These are phyloP conservation scores for Ormyrus rosae DNA, from an alignment of 2,888 invertebrate species.

Conservation along the genomic window DNA sequence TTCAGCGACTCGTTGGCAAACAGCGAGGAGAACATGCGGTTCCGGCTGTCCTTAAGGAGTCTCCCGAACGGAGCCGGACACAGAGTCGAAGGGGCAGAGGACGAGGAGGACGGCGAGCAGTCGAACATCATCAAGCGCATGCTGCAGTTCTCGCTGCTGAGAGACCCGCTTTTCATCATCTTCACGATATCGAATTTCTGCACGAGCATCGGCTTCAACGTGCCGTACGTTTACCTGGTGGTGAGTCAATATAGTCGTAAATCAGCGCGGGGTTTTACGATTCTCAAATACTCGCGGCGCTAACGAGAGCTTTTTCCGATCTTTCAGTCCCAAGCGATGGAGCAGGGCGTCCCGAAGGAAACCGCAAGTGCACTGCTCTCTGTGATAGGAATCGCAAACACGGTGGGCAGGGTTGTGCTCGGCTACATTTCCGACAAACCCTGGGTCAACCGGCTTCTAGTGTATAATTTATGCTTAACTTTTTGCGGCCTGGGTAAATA, in stretches of 20 bases:
- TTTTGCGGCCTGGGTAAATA: conserved; percentile 90
- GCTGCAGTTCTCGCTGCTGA: conserved; percentile 90
- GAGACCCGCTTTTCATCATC: conserved; percentile 90
- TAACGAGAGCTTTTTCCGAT: not conserved
- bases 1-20: conserved; percentile 62
- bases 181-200: conserved; percentile 96
- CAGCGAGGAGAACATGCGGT: conserved; percentile 60
- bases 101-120: conserved; percentile 50
- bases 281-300: no score
- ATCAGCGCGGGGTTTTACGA: no score
- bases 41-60: conserved; percentile 62
- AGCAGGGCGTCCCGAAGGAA: conserved; percentile 70
- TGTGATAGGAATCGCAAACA: conserved; percentile 91
- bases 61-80: conserved; percentile 63
- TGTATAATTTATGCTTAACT: conserved; percentile 93
- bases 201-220: conserved; percentile 95
- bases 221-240: conserved; percentile 92
- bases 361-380: conserved; percentile 80
- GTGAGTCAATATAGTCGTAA: conserved; percentile 26
- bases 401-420: conserved; percentile 90
- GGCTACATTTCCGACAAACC: conserved; percentile 93
- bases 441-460: conserved; percentile 91
- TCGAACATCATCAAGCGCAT: conserved; percentile 84
- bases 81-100: conserved; percentile 62
- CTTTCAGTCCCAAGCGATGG: conserved; percentile 81